Evolutionary conservation across 2,113 vertebrate genomes (phyloP).

Genomic region (Silurus asotus): DNA sequence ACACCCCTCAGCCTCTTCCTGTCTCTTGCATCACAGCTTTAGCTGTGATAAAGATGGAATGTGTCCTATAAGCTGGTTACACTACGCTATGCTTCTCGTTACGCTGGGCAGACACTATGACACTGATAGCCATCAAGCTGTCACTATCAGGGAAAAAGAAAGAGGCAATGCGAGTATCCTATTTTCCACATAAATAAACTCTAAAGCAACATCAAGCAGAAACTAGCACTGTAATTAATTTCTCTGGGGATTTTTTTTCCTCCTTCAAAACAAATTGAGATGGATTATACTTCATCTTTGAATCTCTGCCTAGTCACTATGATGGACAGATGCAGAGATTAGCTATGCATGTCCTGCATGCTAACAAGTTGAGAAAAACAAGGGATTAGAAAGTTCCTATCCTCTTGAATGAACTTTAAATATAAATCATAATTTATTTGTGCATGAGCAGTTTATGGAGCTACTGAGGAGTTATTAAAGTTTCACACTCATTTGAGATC

Average conservation of each 20-base stretch:
- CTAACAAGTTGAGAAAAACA: slow-evolving; percentile 20
- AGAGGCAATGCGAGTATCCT: slow-evolving; percentile 40
- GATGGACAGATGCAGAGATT: slow-evolving; percentile 32
- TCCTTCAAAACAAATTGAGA: slow-evolving; percentile 61
- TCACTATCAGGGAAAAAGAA: slow-evolving; percentile 59
- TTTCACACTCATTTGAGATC: slow-evolving; percentile 32
- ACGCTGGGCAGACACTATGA: slow-evolving; percentile 67
- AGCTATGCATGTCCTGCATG: slow-evolving; percentile 35
- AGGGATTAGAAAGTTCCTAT: slow-evolving; percentile 21
- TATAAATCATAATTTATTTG: slow-evolving; percentile 4
- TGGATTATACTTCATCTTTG: slow-evolving; percentile 56
- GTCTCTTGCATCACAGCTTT: slow-evolving; percentile 59
- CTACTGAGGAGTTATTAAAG: slow-evolving; percentile 16
- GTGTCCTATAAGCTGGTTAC: slow-evolving; percentile 64
- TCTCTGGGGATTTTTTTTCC: slow-evolving; percentile 47
- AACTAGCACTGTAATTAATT: slow-evolving; percentile 64
- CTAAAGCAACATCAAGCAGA: slow-evolving; percentile 58
- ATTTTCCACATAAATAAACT: slow-evolving; percentile 68
- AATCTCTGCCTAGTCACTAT: slow-evolving; percentile 33
- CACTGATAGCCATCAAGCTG: slow-evolving; percentile 70
- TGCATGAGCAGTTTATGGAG: slow-evolving; percentile 18
- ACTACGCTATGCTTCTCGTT: slow-evolving; percentile 63
- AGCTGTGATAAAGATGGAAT: slow-evolving; percentile 71
- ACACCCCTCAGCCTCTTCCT: neutral
- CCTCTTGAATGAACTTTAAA: slow-evolving; percentile 17